A percentile compares a stretch with the other conserved stretches of the same genome.
Evolutionary conservation across 2,113 vertebrate species (phyloP).

Genomic region (Vombatus ursinus): DNA sequence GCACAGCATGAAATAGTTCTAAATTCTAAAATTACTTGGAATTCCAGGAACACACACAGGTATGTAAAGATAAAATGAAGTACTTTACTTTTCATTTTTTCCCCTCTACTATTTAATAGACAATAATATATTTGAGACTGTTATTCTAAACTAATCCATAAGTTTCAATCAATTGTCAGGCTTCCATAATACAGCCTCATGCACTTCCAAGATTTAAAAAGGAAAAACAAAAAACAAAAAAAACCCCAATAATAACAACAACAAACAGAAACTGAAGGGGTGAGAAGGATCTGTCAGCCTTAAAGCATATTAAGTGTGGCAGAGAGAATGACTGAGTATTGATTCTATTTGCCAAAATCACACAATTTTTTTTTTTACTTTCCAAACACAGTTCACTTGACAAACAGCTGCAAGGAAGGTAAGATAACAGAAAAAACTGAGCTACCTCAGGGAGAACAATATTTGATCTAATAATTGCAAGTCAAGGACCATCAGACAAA

Average conservation of each 20-base stretch:
- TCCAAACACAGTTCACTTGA: slow-evolving; percentile 72
- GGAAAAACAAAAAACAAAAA: not conserved
- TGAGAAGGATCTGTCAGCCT: slow-evolving; percentile 75
- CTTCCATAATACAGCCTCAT: slow-evolving; percentile 45
- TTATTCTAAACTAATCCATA: slow-evolving; percentile 58
- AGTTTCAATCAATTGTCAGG: slow-evolving; percentile 68
- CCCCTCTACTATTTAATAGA: slow-evolving; percentile 28
- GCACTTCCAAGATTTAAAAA: slow-evolving; percentile 71
- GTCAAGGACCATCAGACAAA: slow-evolving; percentile 60
- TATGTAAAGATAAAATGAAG: not conserved
- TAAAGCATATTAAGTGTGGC: slow-evolving; percentile 73
- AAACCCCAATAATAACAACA: not conserved
- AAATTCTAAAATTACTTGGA: no score
- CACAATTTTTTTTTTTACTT: slow-evolving; percentile 72
- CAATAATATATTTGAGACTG: slow-evolving; percentile 28
- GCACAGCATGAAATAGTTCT: no score
- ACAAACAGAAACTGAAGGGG: slow-evolving; percentile 76
- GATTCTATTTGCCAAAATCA: slow-evolving; percentile 77
- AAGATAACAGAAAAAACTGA: slow-evolving; percentile 71
- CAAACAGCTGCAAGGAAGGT: slow-evolving; percentile 68
- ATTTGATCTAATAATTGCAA: slow-evolving; percentile 72
- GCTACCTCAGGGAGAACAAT: slow-evolving; percentile 64
- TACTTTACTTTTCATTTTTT: not conserved
- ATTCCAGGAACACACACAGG: not conserved
- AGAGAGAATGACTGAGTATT: slow-evolving; percentile 72